phyloP scores from a whole-genome alignment of 1,140 invertebrate genomes.

The Aphidius ervi region DNA sequence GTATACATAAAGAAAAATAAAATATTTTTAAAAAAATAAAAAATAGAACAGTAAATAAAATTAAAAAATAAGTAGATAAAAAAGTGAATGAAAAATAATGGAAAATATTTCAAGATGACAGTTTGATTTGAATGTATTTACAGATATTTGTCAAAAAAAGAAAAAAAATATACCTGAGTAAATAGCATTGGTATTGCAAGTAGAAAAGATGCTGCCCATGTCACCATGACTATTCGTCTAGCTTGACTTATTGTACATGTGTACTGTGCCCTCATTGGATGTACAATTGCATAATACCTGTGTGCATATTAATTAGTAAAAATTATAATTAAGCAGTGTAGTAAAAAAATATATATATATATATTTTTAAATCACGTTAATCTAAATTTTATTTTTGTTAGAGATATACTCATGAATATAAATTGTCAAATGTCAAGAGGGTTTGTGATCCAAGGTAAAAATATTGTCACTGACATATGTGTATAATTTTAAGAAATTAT shows the following conservation, averaged over 20 bases:
- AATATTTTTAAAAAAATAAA: too few relatives aligned
- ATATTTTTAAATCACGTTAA: not conserved
- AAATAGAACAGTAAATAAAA: too few relatives aligned
- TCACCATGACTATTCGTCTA: conserved; percentile 59
- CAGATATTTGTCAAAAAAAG: not conserved
- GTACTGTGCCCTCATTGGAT: conserved; percentile 72
- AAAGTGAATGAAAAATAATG: too few relatives aligned
- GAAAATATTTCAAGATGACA: too few relatives aligned
- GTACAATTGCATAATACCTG: conserved; percentile 75
- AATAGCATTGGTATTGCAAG: conserved; percentile 59
- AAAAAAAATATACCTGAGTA: conserved; percentile 52
- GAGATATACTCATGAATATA: conserved; percentile 19
- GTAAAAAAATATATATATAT: too few relatives aligned
- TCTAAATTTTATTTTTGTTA: not conserved
- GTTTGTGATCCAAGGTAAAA: too few relatives aligned
- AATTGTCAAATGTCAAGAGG: conserved; percentile 7
- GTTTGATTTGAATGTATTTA: too few relatives aligned
- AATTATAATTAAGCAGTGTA: too few relatives aligned
- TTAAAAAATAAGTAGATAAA: too few relatives aligned
- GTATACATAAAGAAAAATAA: too few relatives aligned
- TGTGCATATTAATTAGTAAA: conserved; percentile 26
- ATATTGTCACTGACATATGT: too few relatives aligned
- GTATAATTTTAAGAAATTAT: too few relatives aligned
- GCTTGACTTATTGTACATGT: conserved; percentile 69
- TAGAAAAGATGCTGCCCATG: conserved; percentile 62